These are phyloP conservation scores for Dinocampus coccinellae DNA, from an alignment of 2,888 invertebrate species.

Conservation along the genomic window DNA sequence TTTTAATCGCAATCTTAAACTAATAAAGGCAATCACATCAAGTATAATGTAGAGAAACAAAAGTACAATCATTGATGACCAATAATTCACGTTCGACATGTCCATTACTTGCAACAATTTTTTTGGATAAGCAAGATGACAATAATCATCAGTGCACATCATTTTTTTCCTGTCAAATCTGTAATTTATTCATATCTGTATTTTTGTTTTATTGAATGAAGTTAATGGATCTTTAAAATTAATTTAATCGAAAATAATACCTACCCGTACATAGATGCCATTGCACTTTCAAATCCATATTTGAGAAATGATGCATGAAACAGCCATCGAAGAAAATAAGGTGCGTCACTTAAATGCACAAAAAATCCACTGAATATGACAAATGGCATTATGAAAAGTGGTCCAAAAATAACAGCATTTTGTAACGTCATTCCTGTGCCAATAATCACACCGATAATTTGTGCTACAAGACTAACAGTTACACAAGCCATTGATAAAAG, in stretches of 20 bases:
- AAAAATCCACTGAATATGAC: conserved; percentile 94
- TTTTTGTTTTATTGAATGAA: background rate
- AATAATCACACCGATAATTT: conserved; percentile 87
- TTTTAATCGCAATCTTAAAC: conserved; percentile 77
- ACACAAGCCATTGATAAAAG: conserved; percentile 71
- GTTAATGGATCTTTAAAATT: too few relatives aligned
- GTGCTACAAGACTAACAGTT: conserved; percentile 85
- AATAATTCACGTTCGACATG: conserved; percentile 78
- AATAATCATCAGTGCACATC: conserved; percentile 81
- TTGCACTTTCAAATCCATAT: conserved; percentile 88
- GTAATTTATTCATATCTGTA: conserved; percentile 23
- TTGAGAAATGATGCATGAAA: conserved; percentile 91
- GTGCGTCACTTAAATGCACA: conserved; percentile 85
- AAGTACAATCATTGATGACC: conserved; percentile 77
- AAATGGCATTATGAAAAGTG: conserved; percentile 89
- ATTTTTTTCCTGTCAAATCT: conserved; percentile 82
- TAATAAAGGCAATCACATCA: conserved; percentile 76
- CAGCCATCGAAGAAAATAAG: conserved; percentile 83
- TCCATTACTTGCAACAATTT: conserved; percentile 83
- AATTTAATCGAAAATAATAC: too few relatives aligned
- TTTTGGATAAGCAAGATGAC: conserved; percentile 79
- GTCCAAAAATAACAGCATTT: conserved; percentile 92
- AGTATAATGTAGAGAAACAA: conserved; percentile 75
- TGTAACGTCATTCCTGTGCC: conserved; percentile 76
- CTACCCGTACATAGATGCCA: conserved; percentile 82